Evolutionary conservation across 1,140 invertebrate genomes (phyloP).

Genomic region (Lordiphosa mommai): DNA sequence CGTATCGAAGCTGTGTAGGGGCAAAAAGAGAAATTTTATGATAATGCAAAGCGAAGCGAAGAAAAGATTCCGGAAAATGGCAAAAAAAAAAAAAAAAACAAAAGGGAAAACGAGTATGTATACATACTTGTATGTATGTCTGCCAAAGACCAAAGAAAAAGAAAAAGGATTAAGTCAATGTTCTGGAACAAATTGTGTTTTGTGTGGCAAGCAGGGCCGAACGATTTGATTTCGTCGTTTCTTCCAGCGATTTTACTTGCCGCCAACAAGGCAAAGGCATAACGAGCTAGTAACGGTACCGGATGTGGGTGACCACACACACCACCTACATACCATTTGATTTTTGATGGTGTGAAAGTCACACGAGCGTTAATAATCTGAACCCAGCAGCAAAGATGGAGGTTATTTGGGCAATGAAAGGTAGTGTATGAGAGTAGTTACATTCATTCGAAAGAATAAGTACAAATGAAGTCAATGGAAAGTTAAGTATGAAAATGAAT

Average conservation of each 20-base stretch:
- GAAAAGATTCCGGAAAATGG: not conserved
- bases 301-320: conserved; percentile 36
- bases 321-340: conserved; percentile 40
- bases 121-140: conserved; percentile 18
- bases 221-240: conserved; percentile 47
- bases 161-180: conserved; percentile 58
- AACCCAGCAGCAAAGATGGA: not conserved
- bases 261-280: conserved; percentile 40
- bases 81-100: conserved; percentile 4
- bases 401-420: too few species aligned
- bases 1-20: conserved; percentile 29
- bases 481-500: too few species aligned
- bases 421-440: too few species aligned
- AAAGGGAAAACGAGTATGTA: conserved; percentile 28
- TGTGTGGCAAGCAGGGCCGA: conserved; percentile 34
- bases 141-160: conserved; percentile 16
- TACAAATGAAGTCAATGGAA: too few species aligned
- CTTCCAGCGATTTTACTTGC: conserved; percentile 37
- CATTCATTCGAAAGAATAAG: too few species aligned
- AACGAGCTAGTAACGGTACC: conserved; percentile 6
- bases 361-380: conserved; percentile 51
- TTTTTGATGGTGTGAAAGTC: conserved; percentile 50
- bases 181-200: conserved; percentile 51
- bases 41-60: not conserved
- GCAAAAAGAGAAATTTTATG: not conserved